Conservation (phyloP, 2,797 vertebrate genomes). For the Echiichthys vipera region DNA sequence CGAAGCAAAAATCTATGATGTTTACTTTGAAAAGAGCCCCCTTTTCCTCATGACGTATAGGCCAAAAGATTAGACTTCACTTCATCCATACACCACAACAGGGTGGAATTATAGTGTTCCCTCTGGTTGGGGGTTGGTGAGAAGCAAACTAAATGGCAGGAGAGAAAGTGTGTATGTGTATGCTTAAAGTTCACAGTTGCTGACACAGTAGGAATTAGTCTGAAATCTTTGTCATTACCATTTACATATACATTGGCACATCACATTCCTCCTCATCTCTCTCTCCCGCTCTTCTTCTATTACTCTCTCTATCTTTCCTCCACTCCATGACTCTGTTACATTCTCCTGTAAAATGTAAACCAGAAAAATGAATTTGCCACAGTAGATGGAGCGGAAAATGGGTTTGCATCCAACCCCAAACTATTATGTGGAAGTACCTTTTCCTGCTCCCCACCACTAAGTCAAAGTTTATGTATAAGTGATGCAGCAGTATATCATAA, state of each 20-base stretch:
- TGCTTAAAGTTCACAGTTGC: conserved; percentile 53
- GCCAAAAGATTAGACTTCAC: conserved; percentile 65
- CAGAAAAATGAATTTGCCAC: conserved; percentile 69
- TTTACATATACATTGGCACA: conserved; percentile 66
- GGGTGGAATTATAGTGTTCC: conserved; percentile 56
- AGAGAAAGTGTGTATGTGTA: conserved; percentile 14
- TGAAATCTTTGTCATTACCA: conserved; percentile 59
- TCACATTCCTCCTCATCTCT: conserved; percentile 34
- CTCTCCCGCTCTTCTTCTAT: conserved; percentile 29
- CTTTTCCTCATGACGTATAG: conserved; percentile 43
- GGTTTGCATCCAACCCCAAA: conserved; percentile 64
- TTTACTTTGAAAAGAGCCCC: conserved; percentile 52
- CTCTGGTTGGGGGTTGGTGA: conserved; percentile 10
- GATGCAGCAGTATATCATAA: conserved; percentile 34
- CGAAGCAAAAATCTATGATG: conserved; percentile 44
- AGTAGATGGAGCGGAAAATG: conserved; percentile 77
- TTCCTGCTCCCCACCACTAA: conserved; percentile 25
- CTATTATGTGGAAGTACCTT: conserved; percentile 60
- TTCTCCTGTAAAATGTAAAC: conserved; percentile 63
- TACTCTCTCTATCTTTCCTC: conserved; percentile 29
- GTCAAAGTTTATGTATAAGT: conserved; percentile 35
- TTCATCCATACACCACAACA: conserved; percentile 19
- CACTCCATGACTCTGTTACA: conserved; percentile 33
- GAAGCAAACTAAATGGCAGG: conserved; percentile 23
- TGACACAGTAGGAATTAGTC: conserved; percentile 57